Conservation (phyloP, 64 coral and sea anemone species). For the Montipora efflorescens region DNA sequence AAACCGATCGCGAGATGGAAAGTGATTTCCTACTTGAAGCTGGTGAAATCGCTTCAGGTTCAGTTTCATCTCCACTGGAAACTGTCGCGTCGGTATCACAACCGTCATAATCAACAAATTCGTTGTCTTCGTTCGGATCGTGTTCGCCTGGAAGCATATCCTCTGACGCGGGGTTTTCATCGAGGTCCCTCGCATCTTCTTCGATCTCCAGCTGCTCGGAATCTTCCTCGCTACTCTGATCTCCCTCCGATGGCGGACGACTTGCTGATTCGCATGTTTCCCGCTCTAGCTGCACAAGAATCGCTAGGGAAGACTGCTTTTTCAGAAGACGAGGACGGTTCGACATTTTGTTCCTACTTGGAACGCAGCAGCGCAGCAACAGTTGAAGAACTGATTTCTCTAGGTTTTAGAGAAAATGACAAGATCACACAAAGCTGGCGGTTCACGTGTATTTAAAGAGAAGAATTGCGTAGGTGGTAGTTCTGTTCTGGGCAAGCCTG, state of each 20-base stretch:
- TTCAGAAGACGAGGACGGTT: conserved; percentile 33
- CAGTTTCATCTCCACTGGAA: conserved; percentile 75
- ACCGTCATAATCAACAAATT: conserved; percentile 59
- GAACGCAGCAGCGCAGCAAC: background rate
- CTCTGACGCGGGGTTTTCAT: conserved; percentile 2
- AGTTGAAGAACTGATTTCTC: background rate
- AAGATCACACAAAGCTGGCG: background rate
- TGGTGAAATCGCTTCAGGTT: background rate
- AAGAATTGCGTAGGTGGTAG: conserved; percentile 14
- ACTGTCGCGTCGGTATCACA: conserved; percentile 78
- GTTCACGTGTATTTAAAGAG: background rate
- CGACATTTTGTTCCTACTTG: background rate
- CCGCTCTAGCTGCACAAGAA: conserved; percentile 77
- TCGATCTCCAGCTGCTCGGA: background rate
- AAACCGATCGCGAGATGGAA: background rate
- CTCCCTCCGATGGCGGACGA: conserved; percentile 44
- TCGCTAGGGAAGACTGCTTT: conserved; percentile 83
- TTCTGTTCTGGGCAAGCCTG: conserved; percentile 30
- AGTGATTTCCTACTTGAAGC: conserved; percentile 31
- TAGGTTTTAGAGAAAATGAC: background rate
- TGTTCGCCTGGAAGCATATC: background rate
- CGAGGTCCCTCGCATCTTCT: background rate
- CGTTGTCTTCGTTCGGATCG: conserved; percentile 8
- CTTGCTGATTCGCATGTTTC: conserved; percentile 57
- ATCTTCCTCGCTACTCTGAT: conserved; percentile 18